Conservation (phyloP, 2,113 vertebrate species). For the Piaya cayana region DNA sequence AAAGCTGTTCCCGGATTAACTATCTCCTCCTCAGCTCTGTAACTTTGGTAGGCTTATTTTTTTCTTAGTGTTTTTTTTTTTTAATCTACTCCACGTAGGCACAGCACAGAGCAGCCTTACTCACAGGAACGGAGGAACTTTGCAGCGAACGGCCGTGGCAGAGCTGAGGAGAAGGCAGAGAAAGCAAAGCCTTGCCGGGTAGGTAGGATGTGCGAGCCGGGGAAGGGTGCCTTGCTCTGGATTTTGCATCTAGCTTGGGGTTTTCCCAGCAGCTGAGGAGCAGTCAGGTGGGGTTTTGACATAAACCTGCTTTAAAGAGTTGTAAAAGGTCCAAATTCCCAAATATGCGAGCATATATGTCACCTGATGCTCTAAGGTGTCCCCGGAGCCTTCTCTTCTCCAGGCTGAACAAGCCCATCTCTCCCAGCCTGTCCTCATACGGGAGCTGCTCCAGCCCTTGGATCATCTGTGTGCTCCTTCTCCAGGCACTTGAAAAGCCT, state of each 20-base stretch:
- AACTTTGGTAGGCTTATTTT: neutral
- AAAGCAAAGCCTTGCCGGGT: neutral
- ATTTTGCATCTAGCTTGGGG: neutral
- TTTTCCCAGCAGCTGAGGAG: neutral
- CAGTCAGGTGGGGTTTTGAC: neutral
- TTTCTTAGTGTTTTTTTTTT: neutral
- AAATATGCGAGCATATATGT: rapidly evolving
- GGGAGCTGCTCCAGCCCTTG: too few species aligned
- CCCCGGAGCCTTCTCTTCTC: too few species aligned
- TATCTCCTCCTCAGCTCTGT: neutral
- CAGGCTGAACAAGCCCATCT: too few species aligned
- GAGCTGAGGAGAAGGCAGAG: neutral
- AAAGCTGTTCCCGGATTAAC: neutral
- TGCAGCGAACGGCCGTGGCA: neutral
- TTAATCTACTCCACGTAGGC: neutral
- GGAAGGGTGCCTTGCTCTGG: neutral
- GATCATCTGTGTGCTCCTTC: neutral
- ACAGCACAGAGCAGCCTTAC: neutral
- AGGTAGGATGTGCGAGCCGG: neutral
- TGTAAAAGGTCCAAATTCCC: neutral
- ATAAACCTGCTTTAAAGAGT: neutral
- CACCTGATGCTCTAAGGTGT: neutral
- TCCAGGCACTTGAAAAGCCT: neutral
- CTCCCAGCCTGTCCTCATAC: too few species aligned
- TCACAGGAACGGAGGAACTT: neutral